These are phyloP conservation scores for Nothobranchius furzeri DNA, from an alignment of 2,113 vertebrate genomes.

Conservation along the genomic window DNA sequence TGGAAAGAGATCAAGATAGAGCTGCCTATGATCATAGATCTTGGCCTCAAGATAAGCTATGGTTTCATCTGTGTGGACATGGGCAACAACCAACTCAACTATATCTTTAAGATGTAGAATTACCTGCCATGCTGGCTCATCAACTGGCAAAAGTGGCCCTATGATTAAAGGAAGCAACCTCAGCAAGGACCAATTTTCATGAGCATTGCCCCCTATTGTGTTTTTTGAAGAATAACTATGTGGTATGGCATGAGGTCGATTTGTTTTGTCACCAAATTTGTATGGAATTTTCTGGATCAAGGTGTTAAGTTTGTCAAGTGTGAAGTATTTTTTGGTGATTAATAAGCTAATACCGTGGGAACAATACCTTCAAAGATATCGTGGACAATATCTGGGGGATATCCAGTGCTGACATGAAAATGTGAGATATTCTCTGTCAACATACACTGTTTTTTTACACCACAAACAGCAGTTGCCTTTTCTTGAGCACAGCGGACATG, in stretches of 20 bases:
- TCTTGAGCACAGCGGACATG: no score
- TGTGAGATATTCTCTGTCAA: no score
- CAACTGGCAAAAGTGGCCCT: not conserved
- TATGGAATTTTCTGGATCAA: not conserved
- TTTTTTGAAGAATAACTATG: not conserved
- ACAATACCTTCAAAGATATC: not conserved
- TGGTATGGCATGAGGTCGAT: not conserved
- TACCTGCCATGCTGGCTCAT: not conserved
- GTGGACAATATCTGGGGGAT: not conserved
- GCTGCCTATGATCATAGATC: slow-evolving; percentile 9
- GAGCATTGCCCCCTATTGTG: not conserved
- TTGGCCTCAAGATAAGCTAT: slow-evolving; percentile 5
- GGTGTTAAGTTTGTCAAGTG: not conserved
- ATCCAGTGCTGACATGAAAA: not conserved
- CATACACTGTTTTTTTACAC: no score
- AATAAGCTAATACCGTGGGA: not conserved
- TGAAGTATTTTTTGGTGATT: not conserved
- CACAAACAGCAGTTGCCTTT: no score
- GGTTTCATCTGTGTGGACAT: not conserved
- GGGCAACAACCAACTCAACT: not conserved
- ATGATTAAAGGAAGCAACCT: not conserved
- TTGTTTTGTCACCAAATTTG: not conserved
- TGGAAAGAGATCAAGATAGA: slow-evolving; percentile 5
- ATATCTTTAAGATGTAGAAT: not conserved
- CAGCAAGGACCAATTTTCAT: not conserved